phyloP scores from a whole-genome alignment of 2,888 invertebrate species.

The Rhyacophila evoluta region DNA sequence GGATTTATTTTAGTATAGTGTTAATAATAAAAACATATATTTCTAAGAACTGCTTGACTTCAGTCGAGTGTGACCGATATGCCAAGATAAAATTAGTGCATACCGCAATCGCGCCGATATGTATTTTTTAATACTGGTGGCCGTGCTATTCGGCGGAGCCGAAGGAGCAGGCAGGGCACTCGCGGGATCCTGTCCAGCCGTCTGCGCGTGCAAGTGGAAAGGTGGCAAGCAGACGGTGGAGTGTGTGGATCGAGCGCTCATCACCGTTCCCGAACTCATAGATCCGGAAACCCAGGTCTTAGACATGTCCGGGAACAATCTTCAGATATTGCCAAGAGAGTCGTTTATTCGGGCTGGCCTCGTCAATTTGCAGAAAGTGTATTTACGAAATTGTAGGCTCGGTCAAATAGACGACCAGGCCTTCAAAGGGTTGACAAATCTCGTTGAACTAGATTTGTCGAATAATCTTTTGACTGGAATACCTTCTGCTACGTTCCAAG shows the following conservation, averaged over 20 bases:
- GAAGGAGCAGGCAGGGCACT: constrained; percentile 60
- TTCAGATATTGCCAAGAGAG: constrained; percentile 85
- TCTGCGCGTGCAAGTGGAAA: constrained; percentile 94
- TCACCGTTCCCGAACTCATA: constrained; percentile 86
- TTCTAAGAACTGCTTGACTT: not conserved
- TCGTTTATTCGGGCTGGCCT: constrained; percentile 85
- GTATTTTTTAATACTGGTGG: constrained; percentile 34
- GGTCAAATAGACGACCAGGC: constrained; percentile 88
- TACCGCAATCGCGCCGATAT: constrained; percentile 26
- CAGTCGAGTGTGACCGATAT: constrained; percentile 29
- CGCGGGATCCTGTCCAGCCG: constrained; percentile 77
- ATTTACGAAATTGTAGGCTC: constrained; percentile 85
- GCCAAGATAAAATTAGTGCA: constrained; percentile 32
- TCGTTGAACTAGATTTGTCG: constrained; percentile 90
- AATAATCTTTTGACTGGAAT: constrained; percentile 84
- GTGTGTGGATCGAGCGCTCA: constrained; percentile 86
- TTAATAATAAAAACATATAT: not conserved
- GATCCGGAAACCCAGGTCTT: constrained; percentile 92
- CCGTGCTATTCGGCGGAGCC: constrained; percentile 40
- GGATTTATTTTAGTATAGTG: not conserved
- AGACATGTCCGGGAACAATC: constrained; percentile 89
- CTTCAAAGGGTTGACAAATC: constrained; percentile 87
- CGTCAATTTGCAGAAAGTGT: constrained; percentile 88
- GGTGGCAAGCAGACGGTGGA: constrained; percentile 93
- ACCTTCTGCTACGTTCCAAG: constrained; percentile 83